These are phyloP conservation scores for Sclerodermus sp. DNA, from an alignment of 2,888 invertebrate species.

Conservation along the genomic window DNA sequence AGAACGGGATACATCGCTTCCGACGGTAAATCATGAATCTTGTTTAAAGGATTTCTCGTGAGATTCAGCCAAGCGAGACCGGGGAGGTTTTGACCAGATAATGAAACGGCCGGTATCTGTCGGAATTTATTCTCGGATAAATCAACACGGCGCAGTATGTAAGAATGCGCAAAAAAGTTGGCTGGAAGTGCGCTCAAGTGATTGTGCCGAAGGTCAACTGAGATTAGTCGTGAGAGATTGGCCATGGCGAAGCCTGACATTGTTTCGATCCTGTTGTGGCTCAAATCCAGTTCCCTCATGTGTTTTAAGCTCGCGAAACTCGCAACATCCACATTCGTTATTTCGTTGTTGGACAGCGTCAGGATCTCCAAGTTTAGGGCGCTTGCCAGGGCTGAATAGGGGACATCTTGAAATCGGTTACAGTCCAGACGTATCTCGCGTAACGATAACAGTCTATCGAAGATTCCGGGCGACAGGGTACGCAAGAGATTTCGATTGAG, in stretches of 20 bases:
- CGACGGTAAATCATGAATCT: slow-evolving; percentile 72
- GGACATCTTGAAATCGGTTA: slow-evolving; percentile 74
- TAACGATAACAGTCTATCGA: slow-evolving; percentile 72
- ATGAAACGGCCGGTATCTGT: slow-evolving; percentile 75
- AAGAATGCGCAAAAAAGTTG: slow-evolving; percentile 78
- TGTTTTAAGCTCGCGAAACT: slow-evolving; percentile 75
- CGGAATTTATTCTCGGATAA: slow-evolving; percentile 77
- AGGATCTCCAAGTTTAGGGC: slow-evolving; percentile 74
- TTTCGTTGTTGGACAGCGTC: slow-evolving; percentile 69
- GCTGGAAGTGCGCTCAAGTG: slow-evolving; percentile 74
- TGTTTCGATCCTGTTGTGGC: slow-evolving; percentile 75
- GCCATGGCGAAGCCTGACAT: slow-evolving; percentile 81
- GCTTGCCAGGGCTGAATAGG: slow-evolving; percentile 77
- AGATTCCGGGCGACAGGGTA: slow-evolving; percentile 74
- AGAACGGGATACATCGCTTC: slow-evolving; percentile 73
- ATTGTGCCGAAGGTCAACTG: slow-evolving; percentile 78
- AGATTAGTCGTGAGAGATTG: slow-evolving; percentile 73
- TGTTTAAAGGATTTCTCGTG: slow-evolving; percentile 79
- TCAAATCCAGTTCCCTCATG: slow-evolving; percentile 74
- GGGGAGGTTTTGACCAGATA: slow-evolving; percentile 75
- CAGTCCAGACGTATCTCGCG: slow-evolving; percentile 74
- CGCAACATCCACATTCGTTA: slow-evolving; percentile 74
- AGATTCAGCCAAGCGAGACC: slow-evolving; percentile 77
- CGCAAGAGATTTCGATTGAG: slow-evolving; percentile 71
- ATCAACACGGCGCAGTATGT: slow-evolving; percentile 73